Conservation (phyloP, 2,113 vertebrate genomes). For the Polypterus senegalus region DNA sequence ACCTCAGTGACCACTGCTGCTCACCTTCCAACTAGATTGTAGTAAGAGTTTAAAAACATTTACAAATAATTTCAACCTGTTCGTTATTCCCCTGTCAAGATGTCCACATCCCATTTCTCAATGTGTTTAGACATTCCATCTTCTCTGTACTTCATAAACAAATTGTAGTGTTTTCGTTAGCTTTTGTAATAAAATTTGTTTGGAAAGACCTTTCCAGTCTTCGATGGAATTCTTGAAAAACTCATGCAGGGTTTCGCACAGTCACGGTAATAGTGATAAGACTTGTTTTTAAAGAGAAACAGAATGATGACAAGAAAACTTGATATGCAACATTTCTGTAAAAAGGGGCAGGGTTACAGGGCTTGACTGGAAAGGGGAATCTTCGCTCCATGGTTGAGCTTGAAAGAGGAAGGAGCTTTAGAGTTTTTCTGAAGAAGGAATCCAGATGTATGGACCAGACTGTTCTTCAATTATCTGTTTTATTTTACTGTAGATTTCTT, state of each 20-base stretch:
- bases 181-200: constrained; percentile 40
- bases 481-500: constrained; percentile 99
- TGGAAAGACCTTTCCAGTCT: constrained; percentile 65
- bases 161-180: constrained; percentile 28
- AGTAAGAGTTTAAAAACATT: constrained; percentile 52
- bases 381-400: constrained; percentile 53
- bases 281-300: constrained; percentile 84
- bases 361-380: constrained; percentile 48
- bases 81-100: constrained; percentile 33
- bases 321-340: constrained; percentile 91
- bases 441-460: constrained; percentile 98
- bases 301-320: constrained; percentile 96
- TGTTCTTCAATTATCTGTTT: constrained; percentile 99
- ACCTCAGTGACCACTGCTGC: constrained; percentile 39
- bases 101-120: constrained; percentile 29
- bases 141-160: constrained; percentile 36
- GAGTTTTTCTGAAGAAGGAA: constrained; percentile 95
- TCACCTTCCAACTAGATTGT: constrained; percentile 32
- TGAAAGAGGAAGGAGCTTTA: constrained; percentile 53
- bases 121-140: constrained; percentile 37
- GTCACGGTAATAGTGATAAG: constrained; percentile 82
- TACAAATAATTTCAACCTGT: constrained; percentile 50
- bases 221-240: constrained; percentile 72
- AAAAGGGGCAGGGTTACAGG: constrained; percentile 69
- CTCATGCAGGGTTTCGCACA: constrained; percentile 95